phyloP scores from a whole-genome alignment of 1,140 invertebrate species.

The Medauroidea extradentata region DNA sequence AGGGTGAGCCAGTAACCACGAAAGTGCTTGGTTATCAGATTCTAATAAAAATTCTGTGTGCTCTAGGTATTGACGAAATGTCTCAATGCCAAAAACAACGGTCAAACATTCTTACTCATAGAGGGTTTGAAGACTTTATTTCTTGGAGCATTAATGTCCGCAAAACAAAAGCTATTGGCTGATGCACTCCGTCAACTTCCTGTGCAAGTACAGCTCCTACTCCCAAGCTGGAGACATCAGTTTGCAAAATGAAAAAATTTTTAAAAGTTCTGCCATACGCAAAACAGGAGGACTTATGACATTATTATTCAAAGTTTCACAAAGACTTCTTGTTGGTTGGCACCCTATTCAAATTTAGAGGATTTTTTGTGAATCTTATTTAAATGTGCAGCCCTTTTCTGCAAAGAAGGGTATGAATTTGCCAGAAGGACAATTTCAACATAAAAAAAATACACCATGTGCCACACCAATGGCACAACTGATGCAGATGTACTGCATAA shows the following conservation, averaged over 20 bases:
- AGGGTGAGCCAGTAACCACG: neutral
- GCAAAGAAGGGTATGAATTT: conserved; percentile 31
- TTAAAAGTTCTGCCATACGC: conserved; percentile 31
- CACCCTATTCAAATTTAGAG: conserved; percentile 29
- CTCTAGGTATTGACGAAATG: conserved; percentile 43
- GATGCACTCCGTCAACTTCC: conserved; percentile 23
- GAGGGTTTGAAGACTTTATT: conserved; percentile 36
- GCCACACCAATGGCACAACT: too few species aligned
- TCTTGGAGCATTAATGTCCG: conserved; percentile 37
- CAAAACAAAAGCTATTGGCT: conserved; percentile 35
- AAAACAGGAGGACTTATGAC: conserved; percentile 36
- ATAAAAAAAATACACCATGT: neutral
- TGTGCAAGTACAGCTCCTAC: conserved; percentile 37
- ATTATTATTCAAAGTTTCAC: conserved; percentile 24
- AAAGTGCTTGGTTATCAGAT: neutral
- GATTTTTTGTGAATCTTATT: conserved; percentile 24
- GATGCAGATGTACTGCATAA: too few species aligned
- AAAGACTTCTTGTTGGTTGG: conserved; percentile 34
- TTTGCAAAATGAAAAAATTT: conserved; percentile 34
- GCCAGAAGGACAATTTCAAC: too few species aligned
- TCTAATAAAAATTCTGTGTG: neutral
- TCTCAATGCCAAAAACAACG: conserved; percentile 40
- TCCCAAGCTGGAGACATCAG: conserved; percentile 35
- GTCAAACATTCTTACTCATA: conserved; percentile 45
- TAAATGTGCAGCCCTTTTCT: conserved; percentile 32